Base-by-base conservation (phyloP, 2,888 invertebrate species). In the Physocephala rufipes region DNA sequence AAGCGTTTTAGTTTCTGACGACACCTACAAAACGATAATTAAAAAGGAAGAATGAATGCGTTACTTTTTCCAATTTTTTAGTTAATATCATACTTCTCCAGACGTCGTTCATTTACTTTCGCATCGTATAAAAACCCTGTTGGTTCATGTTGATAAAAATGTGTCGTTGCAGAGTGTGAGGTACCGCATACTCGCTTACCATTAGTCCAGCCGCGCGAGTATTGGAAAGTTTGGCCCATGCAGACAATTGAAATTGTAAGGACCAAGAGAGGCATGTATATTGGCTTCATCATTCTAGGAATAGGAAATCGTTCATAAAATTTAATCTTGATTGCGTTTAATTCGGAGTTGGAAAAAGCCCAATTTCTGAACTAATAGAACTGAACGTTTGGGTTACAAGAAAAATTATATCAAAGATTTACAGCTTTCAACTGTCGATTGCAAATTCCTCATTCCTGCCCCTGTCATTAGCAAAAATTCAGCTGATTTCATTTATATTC, bases 131-230 rank as follows among this genome's bases (percentile, higher is more conserved):
- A 82, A 15, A 83, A 68, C 71, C 83, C 84, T 19, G 81, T 71
- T 2, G 81, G 55, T 19, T 77, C 78, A 30, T 77, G 74, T 1
- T 74, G 74, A 45, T 75, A 78, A 13, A 79, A 74, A 45, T 67
- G 55, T n/a, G 53, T 19, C 45, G 21, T 36, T 47, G 24, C 24
- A 24, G 59, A 26, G 15, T 26, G 21, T 4, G 28, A 19, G 45
- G 15, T 7, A 12, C 36, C 24, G 15, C 55, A 43, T n/a, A 82
- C 78, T 0, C 91, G 85, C 79, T 92, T 91, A 26, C 93, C 93
- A 79, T 92, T 92, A 74, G 91, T 92, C 93, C 93, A 93, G 5
- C 93, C 93, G 0, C 91, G 87, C 53, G 92, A 93, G 84, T 93
- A 93, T 80, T 93, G 92, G 86, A 92, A 93, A 7, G 92, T 92